phyloP scores from a whole-genome alignment of 2,888 invertebrate species.

The Eilema caniola region DNA sequence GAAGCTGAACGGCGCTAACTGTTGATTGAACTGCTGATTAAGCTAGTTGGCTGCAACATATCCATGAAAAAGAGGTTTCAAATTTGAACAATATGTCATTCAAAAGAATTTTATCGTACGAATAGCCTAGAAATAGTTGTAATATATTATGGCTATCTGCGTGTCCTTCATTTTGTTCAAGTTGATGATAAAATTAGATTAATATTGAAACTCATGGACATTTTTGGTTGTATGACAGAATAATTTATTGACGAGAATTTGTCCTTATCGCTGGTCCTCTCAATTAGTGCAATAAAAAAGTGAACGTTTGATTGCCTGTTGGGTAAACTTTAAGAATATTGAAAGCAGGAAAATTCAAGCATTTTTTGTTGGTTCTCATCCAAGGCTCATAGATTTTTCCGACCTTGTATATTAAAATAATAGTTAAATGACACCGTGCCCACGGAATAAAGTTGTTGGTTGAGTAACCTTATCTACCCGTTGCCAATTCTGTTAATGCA shows the following conservation, averaged over 20 bases:
- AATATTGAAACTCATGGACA: background rate
- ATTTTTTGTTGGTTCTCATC: too few species aligned
- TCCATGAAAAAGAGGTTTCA: background rate
- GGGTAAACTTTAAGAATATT: background rate
- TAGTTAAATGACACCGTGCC: too few species aligned
- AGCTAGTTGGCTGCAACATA: too few species aligned
- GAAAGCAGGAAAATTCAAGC: background rate
- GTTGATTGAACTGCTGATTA: too few species aligned
- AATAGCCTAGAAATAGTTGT: background rate
- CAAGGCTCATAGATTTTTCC: too few species aligned
- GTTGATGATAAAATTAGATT: constrained; percentile 2
- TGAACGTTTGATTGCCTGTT: background rate
- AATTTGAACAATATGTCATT: background rate
- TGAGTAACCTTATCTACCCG: too few species aligned
- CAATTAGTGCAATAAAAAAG: background rate
- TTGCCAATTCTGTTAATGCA: too few species aligned
- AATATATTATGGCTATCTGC: background rate
- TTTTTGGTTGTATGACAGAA: background rate
- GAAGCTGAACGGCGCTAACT: too few species aligned
- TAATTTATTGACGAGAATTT: background rate
- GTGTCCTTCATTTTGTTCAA: background rate
- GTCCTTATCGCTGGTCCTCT: background rate
- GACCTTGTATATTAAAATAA: too few species aligned
- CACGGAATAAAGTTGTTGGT: too few species aligned
- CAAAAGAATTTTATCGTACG: too few species aligned